phyloP scores from a whole-genome alignment of 1,140 invertebrate genomes.

The Colletes gigas region DNA sequence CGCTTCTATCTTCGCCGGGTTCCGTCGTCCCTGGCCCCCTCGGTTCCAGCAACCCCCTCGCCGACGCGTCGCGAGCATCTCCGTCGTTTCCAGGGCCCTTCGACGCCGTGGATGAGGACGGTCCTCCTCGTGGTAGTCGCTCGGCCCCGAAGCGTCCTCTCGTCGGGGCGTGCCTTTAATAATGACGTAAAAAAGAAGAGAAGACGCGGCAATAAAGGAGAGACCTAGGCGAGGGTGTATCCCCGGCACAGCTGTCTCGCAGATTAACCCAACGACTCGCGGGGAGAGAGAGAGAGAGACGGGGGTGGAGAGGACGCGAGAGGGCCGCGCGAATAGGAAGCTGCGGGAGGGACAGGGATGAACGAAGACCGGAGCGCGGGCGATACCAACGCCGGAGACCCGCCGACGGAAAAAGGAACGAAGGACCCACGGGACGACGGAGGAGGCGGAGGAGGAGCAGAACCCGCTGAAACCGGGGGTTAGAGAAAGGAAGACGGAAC shows the following conservation, averaged over 20 bases:
- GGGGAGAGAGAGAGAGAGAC: constrained; percentile 15
- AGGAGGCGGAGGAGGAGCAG: not conserved
- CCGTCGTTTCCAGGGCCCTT: not conserved
- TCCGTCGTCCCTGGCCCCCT: too few species aligned
- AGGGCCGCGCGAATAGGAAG: not conserved
- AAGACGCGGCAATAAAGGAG: constrained; percentile 58
- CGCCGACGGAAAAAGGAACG: constrained; percentile 7
- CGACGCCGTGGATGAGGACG: not conserved
- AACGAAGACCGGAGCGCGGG: not conserved
- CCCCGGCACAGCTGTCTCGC: constrained; percentile 55
- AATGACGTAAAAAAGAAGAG: constrained; percentile 59
- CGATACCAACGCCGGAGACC: not conserved
- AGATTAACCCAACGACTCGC: constrained; percentile 54
- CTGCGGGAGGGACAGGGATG: not conserved
- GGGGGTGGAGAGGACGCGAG: not conserved
- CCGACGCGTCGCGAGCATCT: not conserved
- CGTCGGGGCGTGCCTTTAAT: constrained; percentile 54
- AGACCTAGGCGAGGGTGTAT: constrained; percentile 56
- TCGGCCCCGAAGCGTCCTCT: constrained; percentile 47
- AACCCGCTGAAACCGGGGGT: not conserved
- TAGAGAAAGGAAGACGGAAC: constrained; percentile 7
- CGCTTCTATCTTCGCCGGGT: not conserved
- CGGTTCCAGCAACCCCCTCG: too few species aligned
- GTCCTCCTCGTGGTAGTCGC: not conserved
- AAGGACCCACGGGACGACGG: constrained; percentile 19